Evolutionary conservation across 92 coral and sea anemone species (phyloP), one percentile per base, ranked within the genome.

Genomic region (Actinernus sp.): DNA sequence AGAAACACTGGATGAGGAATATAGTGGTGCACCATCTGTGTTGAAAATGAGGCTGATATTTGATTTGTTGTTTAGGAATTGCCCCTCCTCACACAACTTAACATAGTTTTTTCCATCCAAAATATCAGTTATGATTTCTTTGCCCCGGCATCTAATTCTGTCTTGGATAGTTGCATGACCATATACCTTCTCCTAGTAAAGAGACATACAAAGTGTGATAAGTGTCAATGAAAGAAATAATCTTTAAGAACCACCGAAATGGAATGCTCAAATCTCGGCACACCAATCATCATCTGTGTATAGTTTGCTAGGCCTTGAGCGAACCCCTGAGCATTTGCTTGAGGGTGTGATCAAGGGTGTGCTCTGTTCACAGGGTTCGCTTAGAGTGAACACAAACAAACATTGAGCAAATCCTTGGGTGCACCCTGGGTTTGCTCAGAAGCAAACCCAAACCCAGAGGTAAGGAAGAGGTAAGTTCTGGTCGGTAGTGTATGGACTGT

Each of bases 1-100:
- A 8, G 80, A 76, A 0, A 83, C 84, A 59, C 82, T 41, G 4
- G 82, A 72, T 9, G 82, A 72, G 0, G 88, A 64, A 49, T 83
- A 74, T 24, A 83, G 26, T 0, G 89, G 89, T 0, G 65, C 83
- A 29, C 83, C 83, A 83, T 83, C 90, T 1, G 84, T 69, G 45
- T 83, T 83, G 49, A 85, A 85, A 3, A 78, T 85, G 2, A 77
- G 68, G 63, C 91, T 85, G 47, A 77, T 85, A 19, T 85, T 78
- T 14, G 64, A 29, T 0, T 8, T 14, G 8, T 45, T 38, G 21
- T 21, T 4, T 0, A 85, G 58, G 46, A 85, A 85, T 24, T 71
- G 55, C 30, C 86, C 82, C 6, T 39, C 44, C 16, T 49, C 24
- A 18, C 91, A 85, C 21, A 71, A 14, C 37, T 17, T 43, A 1